These are phyloP conservation scores for Eugnorisma glareosa DNA, from an alignment of 2,888 invertebrate species.

Conservation along the genomic window DNA sequence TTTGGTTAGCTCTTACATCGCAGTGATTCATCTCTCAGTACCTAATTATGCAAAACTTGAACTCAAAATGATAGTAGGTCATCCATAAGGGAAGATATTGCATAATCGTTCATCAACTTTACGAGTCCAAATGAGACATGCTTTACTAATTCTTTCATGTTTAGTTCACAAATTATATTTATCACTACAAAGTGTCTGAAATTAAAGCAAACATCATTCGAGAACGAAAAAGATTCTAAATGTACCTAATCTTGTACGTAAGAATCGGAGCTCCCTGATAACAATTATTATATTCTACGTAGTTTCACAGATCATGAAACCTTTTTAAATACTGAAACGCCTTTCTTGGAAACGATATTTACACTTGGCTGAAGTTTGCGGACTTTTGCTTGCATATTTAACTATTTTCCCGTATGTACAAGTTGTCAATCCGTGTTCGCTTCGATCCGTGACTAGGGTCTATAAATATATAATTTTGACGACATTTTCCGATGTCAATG, in stretches of 20 bases:
- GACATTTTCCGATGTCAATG: conserved; percentile 31
- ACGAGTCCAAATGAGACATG: not conserved
- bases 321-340: not conserved
- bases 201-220: conserved; percentile 1
- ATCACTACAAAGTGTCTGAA: conserved; percentile 8
- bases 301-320: not conserved
- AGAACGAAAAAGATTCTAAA: conserved; percentile 14
- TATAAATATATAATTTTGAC: conserved; percentile 36
- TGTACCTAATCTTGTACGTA: conserved; percentile 31
- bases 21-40: not conserved
- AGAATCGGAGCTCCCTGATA: conserved; percentile 22
- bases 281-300: conserved; percentile 20
- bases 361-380: not conserved
- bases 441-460: conserved; percentile 31
- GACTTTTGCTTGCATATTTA: conserved; percentile 11
- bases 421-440: conserved; percentile 19
- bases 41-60: not conserved
- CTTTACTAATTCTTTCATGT: not conserved
- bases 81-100: not conserved
- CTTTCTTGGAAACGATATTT: not conserved
- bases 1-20: not conserved
- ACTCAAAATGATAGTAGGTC: not conserved
- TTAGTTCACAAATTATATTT: not conserved
- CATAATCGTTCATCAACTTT: not conserved
- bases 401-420: conserved; percentile 31